Evolutionary conservation across 2,797 vertebrate genomes (phyloP).

Genomic region (Esox masquinongy): DNA sequence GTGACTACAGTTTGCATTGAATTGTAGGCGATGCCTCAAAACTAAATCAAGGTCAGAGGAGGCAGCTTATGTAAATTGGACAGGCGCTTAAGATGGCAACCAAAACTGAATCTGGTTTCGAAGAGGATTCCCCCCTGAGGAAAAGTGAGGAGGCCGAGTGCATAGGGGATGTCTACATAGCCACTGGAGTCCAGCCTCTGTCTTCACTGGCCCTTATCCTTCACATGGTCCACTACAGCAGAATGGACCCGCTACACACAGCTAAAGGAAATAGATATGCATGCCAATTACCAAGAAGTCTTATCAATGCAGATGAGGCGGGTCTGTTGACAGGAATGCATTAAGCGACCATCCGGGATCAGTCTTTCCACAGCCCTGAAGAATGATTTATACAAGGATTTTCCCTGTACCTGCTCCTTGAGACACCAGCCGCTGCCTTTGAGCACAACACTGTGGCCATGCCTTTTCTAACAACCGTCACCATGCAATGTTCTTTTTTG

Average conservation of each 20-base stretch:
- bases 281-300: background rate
- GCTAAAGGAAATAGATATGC: conserved; percentile 15
- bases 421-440: background rate
- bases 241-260: background rate
- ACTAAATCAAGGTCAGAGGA: too few species aligned
- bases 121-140: too few species aligned
- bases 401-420: background rate
- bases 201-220: conserved; percentile 33
- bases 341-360: conserved; percentile 28
- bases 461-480: background rate
- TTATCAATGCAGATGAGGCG: conserved; percentile 17
- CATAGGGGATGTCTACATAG: too few species aligned
- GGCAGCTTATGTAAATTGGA: too few species aligned
- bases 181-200: background rate
- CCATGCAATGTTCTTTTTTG: background rate
- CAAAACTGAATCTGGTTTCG: too few species aligned
- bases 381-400: background rate
- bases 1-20: too few species aligned
- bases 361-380: background rate
- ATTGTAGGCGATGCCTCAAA: too few species aligned
- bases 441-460: background rate
- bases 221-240: conserved; percentile 21
- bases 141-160: too few species aligned
- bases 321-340: conserved; percentile 16
- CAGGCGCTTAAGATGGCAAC: too few species aligned